Conservation (phyloP, 2,888 invertebrate species). For the Agrotis exclamationis region DNA sequence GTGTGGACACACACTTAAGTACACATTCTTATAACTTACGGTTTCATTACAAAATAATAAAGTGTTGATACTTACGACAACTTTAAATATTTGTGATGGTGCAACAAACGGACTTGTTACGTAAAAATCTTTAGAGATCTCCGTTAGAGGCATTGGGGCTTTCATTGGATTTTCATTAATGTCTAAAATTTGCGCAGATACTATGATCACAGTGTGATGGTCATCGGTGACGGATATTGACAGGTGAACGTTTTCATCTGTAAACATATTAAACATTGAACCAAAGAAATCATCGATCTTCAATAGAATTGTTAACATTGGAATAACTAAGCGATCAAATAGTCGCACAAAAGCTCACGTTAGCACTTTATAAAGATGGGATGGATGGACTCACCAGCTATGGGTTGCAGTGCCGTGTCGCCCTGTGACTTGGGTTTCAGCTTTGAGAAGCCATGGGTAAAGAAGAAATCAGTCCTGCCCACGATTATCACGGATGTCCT, state of each 20-base stretch:
- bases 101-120: constrained; percentile 48
- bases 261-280: constrained; percentile 25
- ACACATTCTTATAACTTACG: not conserved
- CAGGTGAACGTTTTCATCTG: constrained; percentile 50
- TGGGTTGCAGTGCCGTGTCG: constrained; percentile 59
- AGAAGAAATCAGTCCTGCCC: constrained; percentile 63
- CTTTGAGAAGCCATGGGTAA: constrained; percentile 61
- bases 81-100: constrained; percentile 60
- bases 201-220: constrained; percentile 46
- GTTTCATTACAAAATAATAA: constrained; percentile 11
- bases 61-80: constrained; percentile 53
- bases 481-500: constrained; percentile 48
- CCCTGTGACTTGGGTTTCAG: constrained; percentile 42
- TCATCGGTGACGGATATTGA: constrained; percentile 58
- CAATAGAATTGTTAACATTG: no score
- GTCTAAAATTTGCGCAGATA: constrained; percentile 47
- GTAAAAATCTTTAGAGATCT: constrained; percentile 52
- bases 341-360: no score
- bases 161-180: constrained; percentile 29
- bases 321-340: not conserved
- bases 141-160: constrained; percentile 31
- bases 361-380: no score
- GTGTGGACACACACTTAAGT: no score
- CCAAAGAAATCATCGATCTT: no score
- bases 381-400: constrained; percentile 52